phyloP scores from a whole-genome alignment of 2,888 invertebrate species.

The Diarsia dahlii region DNA sequence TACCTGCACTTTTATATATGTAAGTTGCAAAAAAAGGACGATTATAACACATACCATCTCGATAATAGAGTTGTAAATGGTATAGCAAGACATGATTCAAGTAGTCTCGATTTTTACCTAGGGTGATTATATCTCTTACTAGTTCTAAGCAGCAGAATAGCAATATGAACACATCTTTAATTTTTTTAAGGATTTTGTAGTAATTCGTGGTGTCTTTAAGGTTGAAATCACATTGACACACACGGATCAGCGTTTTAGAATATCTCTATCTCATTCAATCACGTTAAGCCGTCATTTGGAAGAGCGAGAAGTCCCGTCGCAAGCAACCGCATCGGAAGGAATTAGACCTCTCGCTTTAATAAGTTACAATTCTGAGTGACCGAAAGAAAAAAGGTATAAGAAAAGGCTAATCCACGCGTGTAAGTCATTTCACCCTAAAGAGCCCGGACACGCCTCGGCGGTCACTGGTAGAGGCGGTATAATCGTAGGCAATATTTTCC shows the following conservation, averaged over 20 bases:
- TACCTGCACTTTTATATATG: neutral
- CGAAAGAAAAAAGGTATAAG: neutral
- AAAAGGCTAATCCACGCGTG: neutral
- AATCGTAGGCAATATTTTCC: neutral
- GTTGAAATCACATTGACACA: neutral
- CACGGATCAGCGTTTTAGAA: neutral
- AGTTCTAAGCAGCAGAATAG: constrained; percentile 50
- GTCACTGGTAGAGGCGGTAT: neutral
- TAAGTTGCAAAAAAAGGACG: neutral
- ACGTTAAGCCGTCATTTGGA: neutral
- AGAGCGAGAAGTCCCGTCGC: neutral
- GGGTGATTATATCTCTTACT: constrained; percentile 48
- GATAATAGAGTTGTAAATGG: constrained; percentile 22
- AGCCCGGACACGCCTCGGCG: neutral
- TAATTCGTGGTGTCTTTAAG: constrained; percentile 26
- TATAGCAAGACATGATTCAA: constrained; percentile 39
- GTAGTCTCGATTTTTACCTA: constrained; percentile 42
- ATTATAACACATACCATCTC: constrained; percentile 6
- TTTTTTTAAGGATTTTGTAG: constrained; percentile 15
- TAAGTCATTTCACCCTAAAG: neutral
- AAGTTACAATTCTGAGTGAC: neutral
- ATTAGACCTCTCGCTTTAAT: neutral
- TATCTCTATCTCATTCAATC: neutral
- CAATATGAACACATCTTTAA: constrained; percentile 20
- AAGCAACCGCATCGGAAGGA: neutral